These are phyloP conservation scores for Apostichopus leukothele DNA, from an alignment of 53 echinoderm and acorn worm species.

Conservation along the genomic window DNA sequence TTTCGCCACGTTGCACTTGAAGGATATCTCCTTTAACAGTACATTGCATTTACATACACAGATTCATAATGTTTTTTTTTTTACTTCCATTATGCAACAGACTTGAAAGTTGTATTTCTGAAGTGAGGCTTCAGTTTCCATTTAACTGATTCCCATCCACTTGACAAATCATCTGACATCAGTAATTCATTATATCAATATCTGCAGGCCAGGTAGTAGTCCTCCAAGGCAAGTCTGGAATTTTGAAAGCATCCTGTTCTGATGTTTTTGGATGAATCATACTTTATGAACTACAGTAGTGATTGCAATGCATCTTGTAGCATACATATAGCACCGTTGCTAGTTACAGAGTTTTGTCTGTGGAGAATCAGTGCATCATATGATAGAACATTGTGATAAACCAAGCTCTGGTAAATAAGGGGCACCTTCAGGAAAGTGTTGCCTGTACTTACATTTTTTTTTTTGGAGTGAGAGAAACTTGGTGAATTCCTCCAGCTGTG, in stretches of 20 bases:
- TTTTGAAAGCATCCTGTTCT: conserved; percentile 6
- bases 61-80: too few relatives aligned
- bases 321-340: neutral
- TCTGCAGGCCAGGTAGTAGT: conserved; percentile 7
- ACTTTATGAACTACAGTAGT: too few relatives aligned
- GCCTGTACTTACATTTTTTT: conserved; percentile 1
- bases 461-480: neutral
- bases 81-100: too few relatives aligned
- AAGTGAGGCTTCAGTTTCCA: neutral
- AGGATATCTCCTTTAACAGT: too few relatives aligned
- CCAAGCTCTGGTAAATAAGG: neutral
- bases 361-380: too few relatives aligned
- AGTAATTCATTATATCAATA: conserved; percentile 40
- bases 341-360: neutral
- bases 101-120: conserved; percentile 9
- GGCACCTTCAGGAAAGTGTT: too few relatives aligned
- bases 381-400: neutral
- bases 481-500: conserved; percentile 5
- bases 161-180: neutral
- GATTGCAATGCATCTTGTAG: too few relatives aligned
- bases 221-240: neutral
- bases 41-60: too few relatives aligned
- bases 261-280: conserved; percentile 15
- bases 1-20: too few relatives aligned
- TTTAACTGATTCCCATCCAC: neutral